These are phyloP conservation scores for Diprion similis DNA, from an alignment of 1,140 invertebrate genomes.

Conservation along the genomic window DNA sequence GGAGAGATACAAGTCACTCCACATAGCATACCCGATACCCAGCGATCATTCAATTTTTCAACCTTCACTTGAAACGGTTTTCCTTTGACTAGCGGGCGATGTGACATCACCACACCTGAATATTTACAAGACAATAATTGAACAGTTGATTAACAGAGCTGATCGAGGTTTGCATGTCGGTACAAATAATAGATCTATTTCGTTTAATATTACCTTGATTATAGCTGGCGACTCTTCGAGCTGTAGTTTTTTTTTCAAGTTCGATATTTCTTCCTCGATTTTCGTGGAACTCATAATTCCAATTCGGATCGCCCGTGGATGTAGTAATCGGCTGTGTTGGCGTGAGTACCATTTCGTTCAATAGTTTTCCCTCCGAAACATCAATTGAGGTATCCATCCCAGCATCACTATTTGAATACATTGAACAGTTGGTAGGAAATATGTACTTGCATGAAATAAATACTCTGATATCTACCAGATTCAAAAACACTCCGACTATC, in stretches of 20 bases:
- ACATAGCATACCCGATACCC: slow-evolving; percentile 81
- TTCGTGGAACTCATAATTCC: slow-evolving; percentile 68
- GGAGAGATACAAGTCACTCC: slow-evolving; percentile 76
- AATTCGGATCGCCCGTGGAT: slow-evolving; percentile 44
- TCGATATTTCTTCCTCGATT: slow-evolving; percentile 79
- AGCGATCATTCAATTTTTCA: slow-evolving; percentile 75
- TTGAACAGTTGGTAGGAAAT: neutral
- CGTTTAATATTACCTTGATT: slow-evolving; percentile 66
- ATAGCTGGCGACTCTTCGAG: slow-evolving; percentile 74
- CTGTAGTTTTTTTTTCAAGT: slow-evolving; percentile 67
- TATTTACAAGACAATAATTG: slow-evolving; percentile 8
- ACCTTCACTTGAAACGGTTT: slow-evolving; percentile 75
- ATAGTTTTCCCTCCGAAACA: slow-evolving; percentile 53
- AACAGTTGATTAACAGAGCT: slow-evolving; percentile 9
- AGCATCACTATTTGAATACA: slow-evolving; percentile 37
- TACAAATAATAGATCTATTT: neutral
- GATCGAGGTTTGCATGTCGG: neutral
- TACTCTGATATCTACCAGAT: too few relatives aligned
- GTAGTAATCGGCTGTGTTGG: slow-evolving; percentile 47
- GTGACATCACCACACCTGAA: slow-evolving; percentile 68
- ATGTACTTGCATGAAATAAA: too few relatives aligned
- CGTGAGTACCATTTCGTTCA: slow-evolving; percentile 50
- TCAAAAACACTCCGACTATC: too few relatives aligned
- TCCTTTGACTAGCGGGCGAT: slow-evolving; percentile 65
- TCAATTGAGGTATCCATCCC: slow-evolving; percentile 58